phyloP scores from a whole-genome alignment of 2,888 invertebrate genomes.

The Melanargia galathea region DNA sequence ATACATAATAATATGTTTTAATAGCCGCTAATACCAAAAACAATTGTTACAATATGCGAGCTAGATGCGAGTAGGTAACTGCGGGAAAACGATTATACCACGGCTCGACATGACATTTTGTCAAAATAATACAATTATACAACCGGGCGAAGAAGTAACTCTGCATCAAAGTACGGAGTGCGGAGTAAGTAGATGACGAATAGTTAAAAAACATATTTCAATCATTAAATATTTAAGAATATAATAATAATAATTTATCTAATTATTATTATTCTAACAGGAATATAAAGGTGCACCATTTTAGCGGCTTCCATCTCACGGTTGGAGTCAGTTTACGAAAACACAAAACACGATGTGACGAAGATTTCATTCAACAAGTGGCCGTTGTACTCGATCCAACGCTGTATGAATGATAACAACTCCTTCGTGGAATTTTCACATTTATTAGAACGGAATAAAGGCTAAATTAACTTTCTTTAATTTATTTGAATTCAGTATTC shows the following conservation, averaged over 20 bases:
- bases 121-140: too few species aligned
- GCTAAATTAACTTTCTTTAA: constrained; percentile 13
- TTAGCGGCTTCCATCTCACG: constrained; percentile 52
- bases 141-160: not conserved
- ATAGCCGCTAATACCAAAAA: too few species aligned
- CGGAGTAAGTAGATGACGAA: too few species aligned
- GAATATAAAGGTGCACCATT: constrained; percentile 45
- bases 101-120: too few species aligned
- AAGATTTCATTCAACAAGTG: constrained; percentile 79
- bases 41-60: too few species aligned
- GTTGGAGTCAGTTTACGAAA: constrained; percentile 64
- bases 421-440: constrained; percentile 27
- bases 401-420: constrained; percentile 31
- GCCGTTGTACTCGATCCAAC: constrained; percentile 45
- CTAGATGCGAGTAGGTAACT: too few species aligned
- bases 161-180: not conserved
- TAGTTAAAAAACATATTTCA: too few species aligned
- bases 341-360: constrained; percentile 58
- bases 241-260: too few species aligned
- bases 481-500: not conserved
- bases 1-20: too few species aligned
- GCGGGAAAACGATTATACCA: not conserved
- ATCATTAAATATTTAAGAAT: too few species aligned
- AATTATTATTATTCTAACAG: too few species aligned
- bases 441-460: constrained; percentile 25